Evolutionary conservation across 2,113 vertebrate genomes (phyloP).

Genomic region (Calypte anna): DNA sequence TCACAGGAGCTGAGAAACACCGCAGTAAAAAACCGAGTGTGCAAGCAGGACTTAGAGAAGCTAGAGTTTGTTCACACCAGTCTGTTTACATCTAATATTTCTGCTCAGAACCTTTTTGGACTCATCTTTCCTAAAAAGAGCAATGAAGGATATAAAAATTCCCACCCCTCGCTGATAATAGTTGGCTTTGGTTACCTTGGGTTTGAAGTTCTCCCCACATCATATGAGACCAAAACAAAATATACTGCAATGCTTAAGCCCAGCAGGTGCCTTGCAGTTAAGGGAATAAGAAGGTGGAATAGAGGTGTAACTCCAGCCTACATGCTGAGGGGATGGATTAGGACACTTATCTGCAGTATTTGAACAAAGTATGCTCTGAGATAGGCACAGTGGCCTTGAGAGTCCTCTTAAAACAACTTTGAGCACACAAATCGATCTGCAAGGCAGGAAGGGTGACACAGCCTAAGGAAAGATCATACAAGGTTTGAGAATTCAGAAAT

Average conservation of each 20-base stretch:
- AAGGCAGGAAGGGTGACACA: background rate
- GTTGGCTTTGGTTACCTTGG: too few relatives aligned
- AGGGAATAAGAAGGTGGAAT: background rate
- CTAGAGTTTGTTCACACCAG: background rate
- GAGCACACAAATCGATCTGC: background rate
- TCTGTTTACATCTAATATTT: background rate
- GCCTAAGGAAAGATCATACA: background rate
- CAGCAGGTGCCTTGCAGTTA: background rate
- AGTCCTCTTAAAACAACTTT: background rate
- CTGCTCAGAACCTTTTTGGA: background rate
- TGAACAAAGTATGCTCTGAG: background rate
- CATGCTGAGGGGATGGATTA: background rate
- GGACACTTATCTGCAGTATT: rapidly evolving
- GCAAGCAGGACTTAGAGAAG: rapidly evolving
- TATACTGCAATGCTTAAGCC: background rate
- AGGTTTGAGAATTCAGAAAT: background rate
- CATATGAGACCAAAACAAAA: background rate
- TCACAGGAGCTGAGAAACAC: background rate
- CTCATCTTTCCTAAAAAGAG: background rate
- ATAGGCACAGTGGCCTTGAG: background rate
- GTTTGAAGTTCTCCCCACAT: too few relatives aligned
- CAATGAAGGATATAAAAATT: too few relatives aligned
- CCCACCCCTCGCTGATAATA: too few relatives aligned
- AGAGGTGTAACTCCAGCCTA: background rate
- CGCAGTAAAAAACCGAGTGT: background rate